Evolutionary conservation across 2,888 invertebrate species (phyloP).

Genomic region (Ptychoptera contaminata): DNA sequence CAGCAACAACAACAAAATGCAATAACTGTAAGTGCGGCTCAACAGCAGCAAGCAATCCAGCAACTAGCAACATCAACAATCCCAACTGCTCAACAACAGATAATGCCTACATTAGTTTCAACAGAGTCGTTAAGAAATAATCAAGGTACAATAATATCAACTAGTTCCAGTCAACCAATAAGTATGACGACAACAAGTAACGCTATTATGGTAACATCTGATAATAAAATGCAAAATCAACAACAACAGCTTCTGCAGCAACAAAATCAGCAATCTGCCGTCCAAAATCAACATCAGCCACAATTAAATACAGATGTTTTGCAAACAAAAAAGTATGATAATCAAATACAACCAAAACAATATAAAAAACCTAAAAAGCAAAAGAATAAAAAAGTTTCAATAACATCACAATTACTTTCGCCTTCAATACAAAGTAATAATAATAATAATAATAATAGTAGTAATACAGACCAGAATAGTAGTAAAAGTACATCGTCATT

Average conservation of each 20-base stretch:
- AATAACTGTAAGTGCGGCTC: neutral
- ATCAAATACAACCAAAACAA: slow-evolving; percentile 1
- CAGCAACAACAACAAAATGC: slow-evolving; percentile 10
- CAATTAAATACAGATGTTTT: neutral
- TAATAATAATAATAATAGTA: slow-evolving; percentile 3
- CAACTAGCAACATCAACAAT: slow-evolving; percentile 8
- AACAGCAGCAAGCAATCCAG: slow-evolving; percentile 4
- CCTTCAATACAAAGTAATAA: neutral
- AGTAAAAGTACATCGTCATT: neutral
- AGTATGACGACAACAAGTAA: neutral
- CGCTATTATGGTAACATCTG: neutral
- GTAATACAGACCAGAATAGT: neutral
- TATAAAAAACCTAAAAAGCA: slow-evolving; percentile 7
- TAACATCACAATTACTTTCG: slow-evolving; percentile 10
- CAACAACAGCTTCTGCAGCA: slow-evolving; percentile 3
- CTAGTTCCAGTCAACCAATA: slow-evolving; percentile 6
- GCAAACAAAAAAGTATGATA: slow-evolving; percentile 5
- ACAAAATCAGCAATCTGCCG: slow-evolving; percentile 1
- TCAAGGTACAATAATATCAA: neutral
- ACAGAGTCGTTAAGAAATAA: slow-evolving; percentile 19
- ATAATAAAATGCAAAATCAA: neutral
- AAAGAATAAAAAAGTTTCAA: slow-evolving; percentile 15
- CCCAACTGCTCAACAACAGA: slow-evolving; percentile 14
- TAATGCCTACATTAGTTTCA: slow-evolving; percentile 21
- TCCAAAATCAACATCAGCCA: slow-evolving; percentile 7